Conservation (phyloP, 1,140 invertebrate genomes). For the Drosophila navojoa region DNA sequence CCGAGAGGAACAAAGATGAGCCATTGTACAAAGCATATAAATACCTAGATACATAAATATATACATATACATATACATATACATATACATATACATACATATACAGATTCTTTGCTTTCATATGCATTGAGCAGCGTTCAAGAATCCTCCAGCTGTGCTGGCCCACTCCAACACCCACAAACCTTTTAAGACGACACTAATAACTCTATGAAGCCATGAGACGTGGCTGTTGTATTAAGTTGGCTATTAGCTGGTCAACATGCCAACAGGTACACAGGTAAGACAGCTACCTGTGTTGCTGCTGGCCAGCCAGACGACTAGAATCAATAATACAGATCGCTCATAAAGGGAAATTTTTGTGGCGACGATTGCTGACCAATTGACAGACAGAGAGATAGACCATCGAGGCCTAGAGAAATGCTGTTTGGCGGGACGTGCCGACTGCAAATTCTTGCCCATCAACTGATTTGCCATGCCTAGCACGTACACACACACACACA, state of each 20-base stretch:
- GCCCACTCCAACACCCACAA: constrained; percentile 4
- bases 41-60: too few species aligned
- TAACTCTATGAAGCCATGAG: constrained; percentile 67
- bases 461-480: constrained; percentile 21
- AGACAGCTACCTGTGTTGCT: constrained; percentile 6
- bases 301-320: constrained; percentile 12
- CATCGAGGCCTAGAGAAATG: constrained; percentile 11
- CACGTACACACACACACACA: constrained; percentile 32
- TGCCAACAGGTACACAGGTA: constrained; percentile 37
- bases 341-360: constrained; percentile 75
- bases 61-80: neutral
- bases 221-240: constrained; percentile 65
- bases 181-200: constrained; percentile 64
- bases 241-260: constrained; percentile 62
- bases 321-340: constrained; percentile 69
- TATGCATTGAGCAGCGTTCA: too few species aligned
- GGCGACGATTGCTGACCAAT: constrained; percentile 2
- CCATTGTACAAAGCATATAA: constrained; percentile 24
- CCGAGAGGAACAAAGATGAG: constrained; percentile 19
- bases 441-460: constrained; percentile 15
- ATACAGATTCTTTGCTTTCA: too few species aligned
- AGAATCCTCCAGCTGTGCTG: neutral
- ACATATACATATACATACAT: neutral
- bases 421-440: constrained; percentile 31
- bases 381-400: too few species aligned